Conservation (phyloP, 1,140 invertebrate genomes). For the Euwallacea similis region DNA sequence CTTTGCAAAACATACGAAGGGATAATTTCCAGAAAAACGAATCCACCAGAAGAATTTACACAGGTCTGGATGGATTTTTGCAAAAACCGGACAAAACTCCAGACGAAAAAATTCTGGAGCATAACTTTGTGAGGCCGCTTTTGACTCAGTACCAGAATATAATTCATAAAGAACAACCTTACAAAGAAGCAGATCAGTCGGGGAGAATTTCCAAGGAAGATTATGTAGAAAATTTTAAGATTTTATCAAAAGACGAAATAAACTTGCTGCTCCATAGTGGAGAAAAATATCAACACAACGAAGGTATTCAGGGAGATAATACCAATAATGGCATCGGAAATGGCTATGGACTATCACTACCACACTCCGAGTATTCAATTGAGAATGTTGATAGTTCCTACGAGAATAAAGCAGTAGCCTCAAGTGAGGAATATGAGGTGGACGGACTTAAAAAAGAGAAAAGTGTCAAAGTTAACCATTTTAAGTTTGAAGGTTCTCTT, state of each 20-base stretch:
- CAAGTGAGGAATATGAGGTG: too few species aligned
- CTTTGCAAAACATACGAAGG: slow-evolving; percentile 18
- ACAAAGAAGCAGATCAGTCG: slow-evolving; percentile 23
- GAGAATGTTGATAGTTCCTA: too few species aligned
- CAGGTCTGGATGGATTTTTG: slow-evolving; percentile 43
- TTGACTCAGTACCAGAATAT: slow-evolving; percentile 47
- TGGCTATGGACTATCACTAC: neutral
- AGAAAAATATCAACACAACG: slow-evolving; percentile 40
- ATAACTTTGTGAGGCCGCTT: slow-evolving; percentile 49
- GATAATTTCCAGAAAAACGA: slow-evolving; percentile 1
- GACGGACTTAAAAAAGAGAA: too few species aligned
- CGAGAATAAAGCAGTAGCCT: too few species aligned
- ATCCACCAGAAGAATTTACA: slow-evolving; percentile 30
- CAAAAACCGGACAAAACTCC: slow-evolving; percentile 44
- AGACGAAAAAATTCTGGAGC: slow-evolving; percentile 48
- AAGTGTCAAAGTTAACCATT: too few species aligned
- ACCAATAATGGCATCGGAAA: slow-evolving; percentile 7
- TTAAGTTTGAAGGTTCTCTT: too few species aligned
- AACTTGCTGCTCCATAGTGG: slow-evolving; percentile 38
- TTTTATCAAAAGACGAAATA: slow-evolving; percentile 44
- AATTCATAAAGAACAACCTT: slow-evolving; percentile 40
- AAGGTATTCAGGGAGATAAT: neutral
- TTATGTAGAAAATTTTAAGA: slow-evolving; percentile 43
- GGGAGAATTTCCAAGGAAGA: slow-evolving; percentile 50
- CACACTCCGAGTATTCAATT: too few species aligned